Base-by-base conservation (phyloP, 2,888 invertebrate genomes). In the Leptinotarsa juncta region DNA sequence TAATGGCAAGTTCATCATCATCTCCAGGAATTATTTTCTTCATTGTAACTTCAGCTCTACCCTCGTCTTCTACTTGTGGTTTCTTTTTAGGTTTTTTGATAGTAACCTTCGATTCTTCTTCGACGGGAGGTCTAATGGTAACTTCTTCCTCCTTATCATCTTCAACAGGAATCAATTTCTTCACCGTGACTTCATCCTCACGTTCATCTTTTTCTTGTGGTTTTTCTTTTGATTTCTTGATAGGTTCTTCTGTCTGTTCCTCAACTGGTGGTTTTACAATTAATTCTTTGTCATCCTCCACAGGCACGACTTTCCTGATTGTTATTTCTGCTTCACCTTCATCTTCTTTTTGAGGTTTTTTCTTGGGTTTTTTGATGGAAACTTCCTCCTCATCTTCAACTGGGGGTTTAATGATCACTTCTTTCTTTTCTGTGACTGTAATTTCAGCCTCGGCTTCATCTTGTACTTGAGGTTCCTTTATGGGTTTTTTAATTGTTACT, bases 1-100 rank as follows among this genome's bases (percentile, higher is more conserved):
- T 93, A 66, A 92, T 87, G 15, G 92, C 86, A 85, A 92, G 90
- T 76, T 91, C 94, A 87, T 93, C 91, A 89, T 85, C 93, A 93
- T 78, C 71, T 70, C 71, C 66, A 60, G 57, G 57, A 14, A 57
- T 14, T 4, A 72, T 20, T 72, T 82, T 83, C 67, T 83, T 78
- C n/a, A 83, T 81, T 65, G 83, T 79, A 16, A 80, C 72, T 60
- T 83, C 81, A 26, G 81, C 78, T 67, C 83, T 84, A n/a, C 62
- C 76, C 83, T 83, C 80, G 82, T 87, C 69, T 55, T 69, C 69
- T 26, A 51, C 14, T 68, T 68, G 62, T 72, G 74, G 74, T 51
- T 62, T 77, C 65, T 42, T 75, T 67, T 74, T 70, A 49, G 67
- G 48, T 66, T 69, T 72, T 69, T 68, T 80, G 79, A 65, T 75